phyloP scores from a whole-genome alignment of 2,888 invertebrate species.

The Syrista parreyssii region DNA sequence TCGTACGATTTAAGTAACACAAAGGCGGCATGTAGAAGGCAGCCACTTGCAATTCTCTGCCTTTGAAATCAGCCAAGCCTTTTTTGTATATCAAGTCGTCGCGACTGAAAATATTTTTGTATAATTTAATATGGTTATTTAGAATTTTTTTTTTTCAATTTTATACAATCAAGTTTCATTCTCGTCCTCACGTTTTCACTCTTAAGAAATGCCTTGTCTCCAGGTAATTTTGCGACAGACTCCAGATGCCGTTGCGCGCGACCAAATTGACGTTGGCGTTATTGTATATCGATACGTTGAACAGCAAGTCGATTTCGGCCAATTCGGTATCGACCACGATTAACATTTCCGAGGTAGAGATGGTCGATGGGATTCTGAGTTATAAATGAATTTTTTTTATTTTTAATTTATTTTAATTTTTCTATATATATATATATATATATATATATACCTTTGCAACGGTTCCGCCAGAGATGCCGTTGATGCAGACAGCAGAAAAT shows the following conservation, averaged over 20 bases:
- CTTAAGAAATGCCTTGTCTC: slow-evolving; percentile 41
- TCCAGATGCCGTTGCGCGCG: slow-evolving; percentile 45
- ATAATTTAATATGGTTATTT: neutral
- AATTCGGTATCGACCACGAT: slow-evolving; percentile 38
- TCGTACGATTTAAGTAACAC: slow-evolving; percentile 42
- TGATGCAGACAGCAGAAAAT: slow-evolving; percentile 40
- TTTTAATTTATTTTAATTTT: too few relatives aligned
- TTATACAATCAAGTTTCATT: neutral
- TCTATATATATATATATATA: too few relatives aligned
- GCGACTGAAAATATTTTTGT: slow-evolving; percentile 27
- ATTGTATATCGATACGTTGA: slow-evolving; percentile 41
- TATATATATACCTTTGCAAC: slow-evolving; percentile 24
- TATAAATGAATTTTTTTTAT: neutral
- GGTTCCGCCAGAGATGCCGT: slow-evolving; percentile 26
- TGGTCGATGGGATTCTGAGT: slow-evolving; percentile 41
- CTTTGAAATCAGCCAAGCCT: slow-evolving; percentile 40
- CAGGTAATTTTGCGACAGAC: slow-evolving; percentile 48
- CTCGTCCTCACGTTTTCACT: slow-evolving; percentile 35
- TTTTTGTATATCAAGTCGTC: slow-evolving; percentile 31
- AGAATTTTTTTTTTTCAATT: too few relatives aligned
- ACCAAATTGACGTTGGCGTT: slow-evolving; percentile 47
- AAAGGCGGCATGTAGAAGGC: slow-evolving; percentile 51
- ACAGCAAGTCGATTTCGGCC: slow-evolving; percentile 30
- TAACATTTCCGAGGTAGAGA: slow-evolving; percentile 47
- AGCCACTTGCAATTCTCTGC: slow-evolving; percentile 43